Percentiles rank a stretch among this genome's conserved stretches.
Conservation (phyloP, 2,888 invertebrate genomes). For the Pollenia angustigena region DNA sequence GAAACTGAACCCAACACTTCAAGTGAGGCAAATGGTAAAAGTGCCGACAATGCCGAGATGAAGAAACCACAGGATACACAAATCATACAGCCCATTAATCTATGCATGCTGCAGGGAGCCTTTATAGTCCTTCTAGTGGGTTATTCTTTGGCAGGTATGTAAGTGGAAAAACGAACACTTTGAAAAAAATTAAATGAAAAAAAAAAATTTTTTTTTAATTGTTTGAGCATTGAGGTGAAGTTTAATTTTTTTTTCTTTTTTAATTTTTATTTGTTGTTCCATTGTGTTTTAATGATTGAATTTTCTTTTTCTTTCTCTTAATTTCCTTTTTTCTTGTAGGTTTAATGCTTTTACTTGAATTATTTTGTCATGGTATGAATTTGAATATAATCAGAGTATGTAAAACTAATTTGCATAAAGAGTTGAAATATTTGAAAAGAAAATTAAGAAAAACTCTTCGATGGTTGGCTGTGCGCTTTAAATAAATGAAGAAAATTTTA, state of each 20-base stretch:
- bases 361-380: constrained; percentile 76
- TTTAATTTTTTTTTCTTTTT: not conserved
- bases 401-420: constrained; percentile 72
- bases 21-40: constrained; percentile 71
- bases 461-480: constrained; percentile 61
- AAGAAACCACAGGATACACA: constrained; percentile 75
- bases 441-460: constrained; percentile 72
- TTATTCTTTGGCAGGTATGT: constrained; percentile 85
- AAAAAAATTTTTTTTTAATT: not conserved
- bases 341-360: constrained; percentile 77
- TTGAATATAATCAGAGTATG: constrained; percentile 71
- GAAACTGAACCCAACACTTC: constrained; percentile 79
- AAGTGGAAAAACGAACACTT: constrained; percentile 5
- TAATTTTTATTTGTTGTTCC: not conserved
- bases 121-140: constrained; percentile 89
- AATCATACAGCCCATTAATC: constrained; percentile 87
- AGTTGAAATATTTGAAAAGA: constrained; percentile 74
- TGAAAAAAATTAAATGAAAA: not conserved
- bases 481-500: constrained; percentile 11
- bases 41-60: constrained; percentile 70
- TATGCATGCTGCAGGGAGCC: constrained; percentile 90
- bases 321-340: constrained; percentile 71
- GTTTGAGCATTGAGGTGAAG: not conserved
- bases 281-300: not conserved
- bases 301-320: constrained; percentile 41